These are phyloP conservation scores for Holotrichia oblita DNA, from an alignment of 1,140 invertebrate genomes.

Conservation along the genomic window DNA sequence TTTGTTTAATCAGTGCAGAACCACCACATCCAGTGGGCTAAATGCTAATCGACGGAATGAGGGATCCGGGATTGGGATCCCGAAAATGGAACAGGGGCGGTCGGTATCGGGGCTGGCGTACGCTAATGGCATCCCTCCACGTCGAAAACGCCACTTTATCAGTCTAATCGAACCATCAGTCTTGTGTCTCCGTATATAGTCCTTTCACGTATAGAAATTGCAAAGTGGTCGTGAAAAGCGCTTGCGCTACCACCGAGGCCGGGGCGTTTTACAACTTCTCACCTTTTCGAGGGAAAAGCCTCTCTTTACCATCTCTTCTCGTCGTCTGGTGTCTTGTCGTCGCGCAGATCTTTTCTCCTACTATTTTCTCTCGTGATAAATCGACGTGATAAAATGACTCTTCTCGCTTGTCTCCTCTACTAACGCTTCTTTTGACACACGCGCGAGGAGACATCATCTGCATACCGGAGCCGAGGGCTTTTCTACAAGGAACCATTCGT, in stretches of 20 bases:
- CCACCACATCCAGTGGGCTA: not conserved
- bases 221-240: not conserved
- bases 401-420: not conserved
- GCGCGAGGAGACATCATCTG: slow-evolving; percentile 21
- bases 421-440: not conserved
- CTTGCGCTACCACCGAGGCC: not conserved
- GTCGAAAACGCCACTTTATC: slow-evolving; percentile 32
- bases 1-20: slow-evolving; percentile 37
- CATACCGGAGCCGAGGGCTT: not conserved
- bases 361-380: slow-evolving; percentile 1
- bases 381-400: slow-evolving; percentile 30
- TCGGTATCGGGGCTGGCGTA: not conserved
- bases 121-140: slow-evolving; percentile 38
- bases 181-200: not conserved
- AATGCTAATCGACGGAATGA: slow-evolving; percentile 9
- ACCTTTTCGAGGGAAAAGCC: slow-evolving; percentile 7
- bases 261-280: not conserved
- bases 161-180: slow-evolving; percentile 38
- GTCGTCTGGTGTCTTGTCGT: not conserved
- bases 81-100: not conserved
- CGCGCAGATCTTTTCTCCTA: not conserved
- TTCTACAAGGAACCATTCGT: not conserved
- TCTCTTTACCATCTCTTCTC: not conserved
- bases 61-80: not conserved
- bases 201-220: not conserved